These are phyloP conservation scores for Noctua janthe DNA, from an alignment of 2,888 invertebrate species.

Conservation along the genomic window DNA sequence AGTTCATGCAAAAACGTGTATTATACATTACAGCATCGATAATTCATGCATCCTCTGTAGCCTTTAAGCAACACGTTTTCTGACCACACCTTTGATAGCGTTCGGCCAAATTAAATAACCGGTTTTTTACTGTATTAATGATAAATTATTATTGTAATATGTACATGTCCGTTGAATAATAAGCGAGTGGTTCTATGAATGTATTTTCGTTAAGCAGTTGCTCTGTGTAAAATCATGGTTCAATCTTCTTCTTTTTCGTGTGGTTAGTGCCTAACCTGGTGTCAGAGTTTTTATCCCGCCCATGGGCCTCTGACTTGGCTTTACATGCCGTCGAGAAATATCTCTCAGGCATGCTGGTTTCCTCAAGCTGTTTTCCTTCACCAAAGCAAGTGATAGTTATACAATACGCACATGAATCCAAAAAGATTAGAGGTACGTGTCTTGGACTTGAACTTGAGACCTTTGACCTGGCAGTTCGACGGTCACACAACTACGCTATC, in stretches of 20 bases:
- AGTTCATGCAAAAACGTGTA: neutral
- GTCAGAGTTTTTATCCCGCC: no score
- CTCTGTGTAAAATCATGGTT: neutral
- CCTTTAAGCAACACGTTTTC: neutral
- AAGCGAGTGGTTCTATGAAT: neutral
- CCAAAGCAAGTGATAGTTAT: no score
- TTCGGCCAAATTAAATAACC: neutral
- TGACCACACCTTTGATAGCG: neutral
- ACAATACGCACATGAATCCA: no score
- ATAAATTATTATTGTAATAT: neutral
- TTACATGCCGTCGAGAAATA: no score
- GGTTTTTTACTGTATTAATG: neutral
- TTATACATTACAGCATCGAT: neutral
- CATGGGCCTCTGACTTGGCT: no score
- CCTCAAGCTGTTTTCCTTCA: no score
- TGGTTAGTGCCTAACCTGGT: no score
- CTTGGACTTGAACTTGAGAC: no score
- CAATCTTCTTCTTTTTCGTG: no score
- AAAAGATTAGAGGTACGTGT: no score
- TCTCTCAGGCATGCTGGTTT: no score
- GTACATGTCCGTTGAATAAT: neutral
- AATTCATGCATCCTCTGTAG: slow-evolving; percentile 11
- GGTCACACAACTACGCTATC: neutral
- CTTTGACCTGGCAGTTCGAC: no score
- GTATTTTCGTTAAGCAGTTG: neutral